Evolutionary conservation across 2,888 invertebrate genomes (phyloP).

Genomic region (Oligia strigilis): DNA sequence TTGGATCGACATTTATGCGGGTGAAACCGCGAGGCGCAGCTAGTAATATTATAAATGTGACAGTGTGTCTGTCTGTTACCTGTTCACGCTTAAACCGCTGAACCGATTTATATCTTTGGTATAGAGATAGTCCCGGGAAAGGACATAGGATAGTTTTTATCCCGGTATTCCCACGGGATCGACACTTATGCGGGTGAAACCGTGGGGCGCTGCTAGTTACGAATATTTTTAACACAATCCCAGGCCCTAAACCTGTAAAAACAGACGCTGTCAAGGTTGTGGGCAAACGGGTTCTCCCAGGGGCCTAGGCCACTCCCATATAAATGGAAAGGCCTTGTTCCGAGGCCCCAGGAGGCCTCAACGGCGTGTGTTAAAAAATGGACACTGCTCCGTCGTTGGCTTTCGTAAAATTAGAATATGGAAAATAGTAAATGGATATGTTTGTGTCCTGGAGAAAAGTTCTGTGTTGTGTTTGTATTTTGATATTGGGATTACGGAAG

Average conservation of each 20-base stretch:
- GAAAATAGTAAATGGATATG: constrained; percentile 39
- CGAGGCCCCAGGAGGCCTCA: constrained; percentile 38
- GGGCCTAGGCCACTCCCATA: constrained; percentile 57
- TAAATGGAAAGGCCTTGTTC: constrained; percentile 71
- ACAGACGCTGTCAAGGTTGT: constrained; percentile 56
- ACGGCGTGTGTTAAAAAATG: constrained; percentile 63
- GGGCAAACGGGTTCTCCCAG: constrained; percentile 56
- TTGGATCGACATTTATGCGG: no score
- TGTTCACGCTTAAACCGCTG: no score
- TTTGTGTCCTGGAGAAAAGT: constrained; percentile 9
- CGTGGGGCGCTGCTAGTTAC: constrained; percentile 7
- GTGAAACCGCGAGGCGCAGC: no score
- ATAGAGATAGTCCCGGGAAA: no score
- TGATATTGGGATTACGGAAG: neutral
- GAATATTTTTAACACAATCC: constrained; percentile 61
- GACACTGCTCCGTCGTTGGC: constrained; percentile 52
- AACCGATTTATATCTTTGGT: no score
- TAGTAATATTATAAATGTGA: no score
- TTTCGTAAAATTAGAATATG: constrained; percentile 61
- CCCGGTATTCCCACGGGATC: no score
- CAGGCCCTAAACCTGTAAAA: constrained; percentile 41
- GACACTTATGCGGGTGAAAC: no score
- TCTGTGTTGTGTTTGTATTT: neutral
- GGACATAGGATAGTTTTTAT: no score
- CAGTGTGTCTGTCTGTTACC: no score